These are phyloP conservation scores for Periparus ater DNA, from an alignment of 2,797 vertebrate species.

Conservation along the genomic window DNA sequence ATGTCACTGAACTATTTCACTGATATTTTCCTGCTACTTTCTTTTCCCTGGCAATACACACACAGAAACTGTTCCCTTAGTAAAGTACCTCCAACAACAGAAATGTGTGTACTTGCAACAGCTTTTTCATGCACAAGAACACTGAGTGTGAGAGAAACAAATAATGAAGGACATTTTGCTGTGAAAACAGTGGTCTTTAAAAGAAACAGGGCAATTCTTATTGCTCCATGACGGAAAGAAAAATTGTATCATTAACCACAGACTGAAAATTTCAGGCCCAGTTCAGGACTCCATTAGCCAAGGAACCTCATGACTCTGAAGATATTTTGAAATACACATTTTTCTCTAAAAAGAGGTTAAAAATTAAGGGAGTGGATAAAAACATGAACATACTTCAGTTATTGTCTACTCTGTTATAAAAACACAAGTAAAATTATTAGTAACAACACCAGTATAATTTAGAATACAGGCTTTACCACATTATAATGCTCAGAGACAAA, in stretches of 20 bases:
- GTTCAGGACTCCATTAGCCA: neutral
- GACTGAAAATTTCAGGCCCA: neutral
- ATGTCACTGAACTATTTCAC: constrained; percentile 26
- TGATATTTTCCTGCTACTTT: constrained; percentile 10
- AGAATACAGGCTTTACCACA: neutral
- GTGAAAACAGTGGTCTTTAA: neutral
- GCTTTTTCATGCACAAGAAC: neutral
- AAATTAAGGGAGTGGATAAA: neutral
- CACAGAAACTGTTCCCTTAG: neutral
- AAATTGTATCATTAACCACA: neutral
- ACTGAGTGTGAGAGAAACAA: neutral
- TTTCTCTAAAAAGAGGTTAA: neutral
- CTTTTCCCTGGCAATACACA: neutral
- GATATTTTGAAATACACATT: neutral
- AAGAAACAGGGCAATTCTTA: neutral
- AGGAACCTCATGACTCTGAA: neutral
- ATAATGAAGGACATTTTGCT: constrained; percentile 3
- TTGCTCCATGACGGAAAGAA: constrained; percentile 1
- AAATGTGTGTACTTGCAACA: neutral
- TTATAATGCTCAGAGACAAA: neutral
- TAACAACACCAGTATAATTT: neutral
- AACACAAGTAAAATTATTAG: neutral
- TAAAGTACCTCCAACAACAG: neutral
- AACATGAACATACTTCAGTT: neutral
- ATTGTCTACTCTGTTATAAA: constrained; percentile 14